A percentile compares a stretch with the other conserved stretches of the same genome.
Conservation (phyloP, 1,140 invertebrate genomes). For the Pogonomyrmex barbatus region DNA sequence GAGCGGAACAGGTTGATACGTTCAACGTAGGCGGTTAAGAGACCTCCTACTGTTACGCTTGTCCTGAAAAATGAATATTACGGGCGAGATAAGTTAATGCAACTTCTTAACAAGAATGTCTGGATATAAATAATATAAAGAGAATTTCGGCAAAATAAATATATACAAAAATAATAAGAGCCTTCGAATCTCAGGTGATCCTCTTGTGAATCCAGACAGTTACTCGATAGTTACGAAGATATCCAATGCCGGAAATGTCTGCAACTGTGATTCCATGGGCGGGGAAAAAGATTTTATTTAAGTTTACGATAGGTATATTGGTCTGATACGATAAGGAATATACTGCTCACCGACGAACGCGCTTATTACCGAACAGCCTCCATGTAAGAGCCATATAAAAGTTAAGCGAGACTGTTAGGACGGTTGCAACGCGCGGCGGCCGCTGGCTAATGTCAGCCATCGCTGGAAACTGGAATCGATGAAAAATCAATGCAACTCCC, state of each 20-base stretch:
- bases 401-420: constrained; percentile 5
- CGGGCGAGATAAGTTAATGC: background rate
- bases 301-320: background rate
- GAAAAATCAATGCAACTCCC: constrained; percentile 79
- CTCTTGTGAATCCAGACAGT: background rate
- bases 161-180: background rate
- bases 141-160: background rate
- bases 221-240: background rate
- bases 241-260: background rate
- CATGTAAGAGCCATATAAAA: constrained; percentile 4
- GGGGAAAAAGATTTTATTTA: background rate
- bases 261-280: background rate
- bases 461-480: constrained; percentile 75
- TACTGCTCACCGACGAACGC: background rate
- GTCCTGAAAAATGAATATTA: constrained; percentile 18
- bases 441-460: constrained; percentile 52
- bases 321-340: background rate
- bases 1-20: constrained; percentile 34
- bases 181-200: background rate
- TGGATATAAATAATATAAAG: background rate
- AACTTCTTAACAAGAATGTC: constrained; percentile 15
- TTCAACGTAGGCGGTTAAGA: constrained; percentile 30
- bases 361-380: constrained; percentile 29
- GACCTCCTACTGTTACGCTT: constrained; percentile 20
- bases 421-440: background rate